Base-by-base conservation (phyloP, 2,113 vertebrate species). In the Erpornis zantholeuca region DNA sequence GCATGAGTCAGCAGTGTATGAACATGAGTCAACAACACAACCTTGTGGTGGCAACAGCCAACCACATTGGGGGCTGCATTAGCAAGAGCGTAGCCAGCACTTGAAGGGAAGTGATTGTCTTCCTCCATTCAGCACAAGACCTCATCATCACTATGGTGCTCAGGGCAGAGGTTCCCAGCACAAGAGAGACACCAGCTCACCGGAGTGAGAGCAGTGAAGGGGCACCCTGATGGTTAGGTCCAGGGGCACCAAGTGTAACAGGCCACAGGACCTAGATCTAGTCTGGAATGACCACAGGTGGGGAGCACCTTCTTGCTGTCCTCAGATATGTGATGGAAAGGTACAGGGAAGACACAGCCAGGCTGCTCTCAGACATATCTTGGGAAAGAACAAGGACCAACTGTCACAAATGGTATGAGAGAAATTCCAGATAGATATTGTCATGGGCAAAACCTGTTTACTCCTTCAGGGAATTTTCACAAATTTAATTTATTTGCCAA, bases 51-150 rank as follows among this genome's bases (percentile, higher is more conserved):
- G 27, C 0, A 0, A 71, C 15, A 40, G 29, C 33, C 29, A 27
- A 27, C 24, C 50, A 70, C 33, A 14, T 0, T 25, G 86, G 27
- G 49, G 65, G 25, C 75, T 61, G 25, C 68, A 40, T 35, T 31
- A 61, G 42, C 2, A 3, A 27, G 12, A 33, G 8, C 1, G 0
- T 14, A 49, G 36, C 16, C 60, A 56, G 40, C 10, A 17, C 23
- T 5, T 21, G 12, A 40, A 25, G 27, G 33, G 15, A 61, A 84
- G 47, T 23, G 16, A 69, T 69, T 40, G 8, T 40, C n/a, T 79
- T 60, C 40, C 16, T 83, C 61, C 21, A 33, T 38, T 54, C 50
- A 57, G 23, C 72, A 69, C 9, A 27, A 84, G 27, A 66, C 17
- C 6, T 68, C 42, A 5, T 35, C 6, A 7, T 24, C 36, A 63